Base-by-base conservation (phyloP, 2,797 vertebrate species). In the Chelonia mydas region DNA sequence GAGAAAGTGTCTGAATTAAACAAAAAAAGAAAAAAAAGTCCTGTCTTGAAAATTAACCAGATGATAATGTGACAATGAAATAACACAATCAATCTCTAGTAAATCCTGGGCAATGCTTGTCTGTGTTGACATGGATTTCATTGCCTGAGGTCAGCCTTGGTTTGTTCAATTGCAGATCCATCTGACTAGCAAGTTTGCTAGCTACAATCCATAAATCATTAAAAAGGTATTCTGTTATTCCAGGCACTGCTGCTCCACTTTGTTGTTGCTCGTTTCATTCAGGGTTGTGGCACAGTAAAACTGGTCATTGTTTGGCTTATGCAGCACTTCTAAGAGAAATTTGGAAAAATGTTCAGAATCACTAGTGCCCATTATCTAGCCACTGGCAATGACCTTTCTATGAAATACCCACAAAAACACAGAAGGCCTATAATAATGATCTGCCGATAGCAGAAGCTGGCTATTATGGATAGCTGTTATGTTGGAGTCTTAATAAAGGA, bases 221-320 rank as follows among this genome's bases (percentile, higher is more conserved):
- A 82, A 95, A 93, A 87, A 90, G 68, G 1, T 94, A 74, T 95
- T 94, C 79, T 94, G 68, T 88, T 94, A 90, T 97, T 96, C 87
- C 79, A 84, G 91, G 76, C 85, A 83, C 85, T 93, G 95, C 81
- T 93, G 92, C 87, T 94, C 79, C 81, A 61, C 79, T 93, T 94
- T 97, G 88, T 93, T 88, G 76, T 61, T 85, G 79, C 47, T 93
- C 50, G 87, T 85, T 90, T 93, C 41, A 72, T 94, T 47, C 77
- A 88, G 90, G 93, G 83, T 85, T 76, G 86, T 37, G 61, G 81
- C 37, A 92, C 68, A 95, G 79, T 25, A 93, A 95, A 96, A 57
- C 88, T 92, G 92, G 94, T 89, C 94, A 93, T 59, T 65, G 55
- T 95, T 90, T 95, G 85, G 89, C 93, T 97, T 97, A 94, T 45